These are phyloP conservation scores for Tinamus major DNA, from an alignment of 2,797 vertebrate genomes.

Conservation along the genomic window DNA sequence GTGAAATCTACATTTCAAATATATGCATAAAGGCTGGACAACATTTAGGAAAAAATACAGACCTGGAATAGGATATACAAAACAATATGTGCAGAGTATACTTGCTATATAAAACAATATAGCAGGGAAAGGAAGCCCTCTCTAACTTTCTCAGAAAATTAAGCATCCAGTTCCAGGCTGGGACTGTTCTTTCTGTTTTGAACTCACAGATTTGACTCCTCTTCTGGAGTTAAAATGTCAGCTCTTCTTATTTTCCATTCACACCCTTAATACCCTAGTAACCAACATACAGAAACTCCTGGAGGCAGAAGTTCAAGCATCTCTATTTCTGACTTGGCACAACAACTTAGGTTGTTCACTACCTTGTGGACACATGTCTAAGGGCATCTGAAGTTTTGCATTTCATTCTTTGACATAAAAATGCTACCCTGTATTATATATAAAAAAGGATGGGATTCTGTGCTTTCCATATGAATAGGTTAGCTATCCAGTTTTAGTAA, in stretches of 20 bases:
- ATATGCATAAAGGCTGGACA: background rate
- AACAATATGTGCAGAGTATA: background rate
- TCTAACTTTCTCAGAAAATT: background rate
- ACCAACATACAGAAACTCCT: background rate
- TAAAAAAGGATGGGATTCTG: background rate
- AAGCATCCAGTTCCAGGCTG: background rate
- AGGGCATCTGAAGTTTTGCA: background rate
- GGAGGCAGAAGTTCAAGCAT: background rate
- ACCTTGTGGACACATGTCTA: background rate
- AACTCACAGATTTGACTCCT: background rate
- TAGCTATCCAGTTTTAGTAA: accelerated
- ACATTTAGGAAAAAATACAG: background rate
- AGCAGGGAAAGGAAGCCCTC: background rate
- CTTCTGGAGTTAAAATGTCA: background rate
- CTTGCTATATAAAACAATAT: background rate
- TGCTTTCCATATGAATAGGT: background rate
- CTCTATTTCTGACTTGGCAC: background rate
- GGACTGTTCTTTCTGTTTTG: background rate
- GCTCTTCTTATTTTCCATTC: background rate
- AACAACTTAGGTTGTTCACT: background rate
- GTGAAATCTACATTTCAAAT: background rate
- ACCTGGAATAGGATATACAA: background rate
- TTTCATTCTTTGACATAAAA: background rate
- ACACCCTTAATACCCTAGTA: background rate
- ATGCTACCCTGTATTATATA: background rate